Evolutionary conservation across 2,113 vertebrate species (phyloP), one percentile per base, ranked within the genome.

Genomic region (Percopsis transmontana): DNA sequence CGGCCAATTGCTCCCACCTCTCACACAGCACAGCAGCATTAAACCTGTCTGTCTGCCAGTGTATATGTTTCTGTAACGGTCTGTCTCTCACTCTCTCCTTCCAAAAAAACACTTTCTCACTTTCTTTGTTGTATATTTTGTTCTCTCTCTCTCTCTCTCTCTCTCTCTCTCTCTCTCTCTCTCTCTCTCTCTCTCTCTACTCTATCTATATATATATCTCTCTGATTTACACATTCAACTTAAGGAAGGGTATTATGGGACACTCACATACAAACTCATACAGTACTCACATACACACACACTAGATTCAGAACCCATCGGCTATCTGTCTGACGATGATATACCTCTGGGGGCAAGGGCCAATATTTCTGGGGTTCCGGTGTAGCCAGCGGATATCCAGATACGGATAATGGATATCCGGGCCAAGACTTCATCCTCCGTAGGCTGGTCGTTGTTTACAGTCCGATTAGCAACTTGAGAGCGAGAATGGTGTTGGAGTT

Each of bases 1-100:
- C 72, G 86, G 87, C 89, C 79, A 59, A 86, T 81, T 77, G 83
- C 79, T 79, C 50, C 74, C 58, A 59, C 16, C 57, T 19, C 18
- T 11, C 19, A 12, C 64, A 23, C 1, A 4, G 5, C 8, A 50
- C 47, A 50, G 8, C 47, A 50, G 47, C 16, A 18, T 7, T 7
- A 9, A 50, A 4, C 42, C 42, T 45, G 15, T 45, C 42, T 44
- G 11, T 44, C 42, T 45, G 42, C 15, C 11, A 10, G 42, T 45
- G 42, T 45, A 10, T 58, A n/a, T 42, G 20, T 60, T 4, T 44
- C 16, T 61, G 18, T 47, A 18, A 7, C 6, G 15, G 19, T 62
- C 24, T 50, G 3, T 62, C 11, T 39, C 2, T 51, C n/a, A 18
- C 27, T 27, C 27, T 27, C 27, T 27, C 27, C 27, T 5, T 27